These are phyloP conservation scores for Perizoma affinitatum DNA, from an alignment of 2,888 invertebrate species.

Conservation along the genomic window DNA sequence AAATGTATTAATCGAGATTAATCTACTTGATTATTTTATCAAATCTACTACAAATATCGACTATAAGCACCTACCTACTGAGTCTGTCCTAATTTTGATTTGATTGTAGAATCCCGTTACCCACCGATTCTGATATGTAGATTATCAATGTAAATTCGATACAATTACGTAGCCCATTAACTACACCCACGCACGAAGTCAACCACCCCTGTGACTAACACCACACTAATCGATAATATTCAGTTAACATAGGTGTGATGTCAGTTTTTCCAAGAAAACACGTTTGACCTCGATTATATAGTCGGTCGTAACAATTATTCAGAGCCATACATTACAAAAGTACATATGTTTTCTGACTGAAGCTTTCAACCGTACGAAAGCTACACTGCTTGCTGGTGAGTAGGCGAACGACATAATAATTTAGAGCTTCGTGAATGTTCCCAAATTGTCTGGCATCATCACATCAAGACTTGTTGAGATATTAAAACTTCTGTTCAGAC, in stretches of 20 bases:
- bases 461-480: neutral
- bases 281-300: conserved; percentile 26
- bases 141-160: conserved; percentile 55
- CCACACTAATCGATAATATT: conserved; percentile 50
- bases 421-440: conserved; percentile 2
- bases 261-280: conserved; percentile 42
- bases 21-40: conserved; percentile 9
- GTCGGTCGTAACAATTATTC: no score
- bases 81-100: conserved; percentile 23
- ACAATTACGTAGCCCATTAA: conserved; percentile 47
- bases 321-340: neutral
- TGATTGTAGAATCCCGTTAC: conserved; percentile 34
- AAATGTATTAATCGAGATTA: conserved; percentile 11
- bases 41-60: conserved; percentile 7
- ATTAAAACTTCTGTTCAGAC: neutral
- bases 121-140: conserved; percentile 39
- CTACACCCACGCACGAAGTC: conserved; percentile 46
- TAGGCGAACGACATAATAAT: conserved; percentile 5
- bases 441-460: neutral
- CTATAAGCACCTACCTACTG: neutral
- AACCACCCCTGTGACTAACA: conserved; percentile 57
- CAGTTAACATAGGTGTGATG: conserved; percentile 23
- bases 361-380: conserved; percentile 4
- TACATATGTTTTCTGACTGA: conserved; percentile 21
- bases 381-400: conserved; percentile 6